phyloP scores from a whole-genome alignment of 2,797 vertebrate genomes.

The Phrynocephalus vlangalii region DNA sequence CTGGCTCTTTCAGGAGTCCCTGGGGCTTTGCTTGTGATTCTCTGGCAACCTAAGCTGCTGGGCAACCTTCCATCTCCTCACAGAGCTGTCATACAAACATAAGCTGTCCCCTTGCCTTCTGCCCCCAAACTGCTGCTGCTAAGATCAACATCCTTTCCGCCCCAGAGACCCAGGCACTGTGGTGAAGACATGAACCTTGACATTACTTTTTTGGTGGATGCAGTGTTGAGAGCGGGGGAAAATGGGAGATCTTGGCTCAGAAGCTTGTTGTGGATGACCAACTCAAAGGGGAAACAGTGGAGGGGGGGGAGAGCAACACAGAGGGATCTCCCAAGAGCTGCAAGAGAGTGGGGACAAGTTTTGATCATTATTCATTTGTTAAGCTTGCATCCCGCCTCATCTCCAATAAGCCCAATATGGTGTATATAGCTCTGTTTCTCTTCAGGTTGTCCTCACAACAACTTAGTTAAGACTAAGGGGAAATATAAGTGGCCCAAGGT shows the following conservation, averaged over 20 bases:
- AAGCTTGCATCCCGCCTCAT: too few species aligned
- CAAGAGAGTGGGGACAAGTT: too few species aligned
- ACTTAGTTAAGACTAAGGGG: too few species aligned
- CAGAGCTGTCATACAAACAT: constrained; percentile 16
- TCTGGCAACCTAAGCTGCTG: constrained; percentile 11
- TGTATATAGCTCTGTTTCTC: too few species aligned
- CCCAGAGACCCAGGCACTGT: not conserved
- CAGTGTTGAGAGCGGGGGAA: not conserved
- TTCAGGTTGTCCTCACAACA: too few species aligned
- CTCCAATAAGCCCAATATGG: too few species aligned
- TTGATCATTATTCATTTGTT: too few species aligned
- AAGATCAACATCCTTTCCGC: constrained; percentile 30
- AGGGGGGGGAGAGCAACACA: not conserved
- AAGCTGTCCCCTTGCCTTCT: constrained; percentile 34
- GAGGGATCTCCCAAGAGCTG: not conserved
- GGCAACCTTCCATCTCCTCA: constrained; percentile 26
- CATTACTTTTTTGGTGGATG: constrained; percentile 13
- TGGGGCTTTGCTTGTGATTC: not conserved
- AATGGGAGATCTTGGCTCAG: not conserved
- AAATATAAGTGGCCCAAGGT: not conserved
- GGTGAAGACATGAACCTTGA: constrained; percentile 8
- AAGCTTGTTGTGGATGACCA: not conserved
- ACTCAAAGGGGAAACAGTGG: not conserved
- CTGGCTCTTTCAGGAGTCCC: constrained; percentile 19
- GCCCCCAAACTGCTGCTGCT: constrained; percentile 30